Evolutionary conservation across 2,113 vertebrate genomes (phyloP).

Genomic region (Misgurnus mizolepis): DNA sequence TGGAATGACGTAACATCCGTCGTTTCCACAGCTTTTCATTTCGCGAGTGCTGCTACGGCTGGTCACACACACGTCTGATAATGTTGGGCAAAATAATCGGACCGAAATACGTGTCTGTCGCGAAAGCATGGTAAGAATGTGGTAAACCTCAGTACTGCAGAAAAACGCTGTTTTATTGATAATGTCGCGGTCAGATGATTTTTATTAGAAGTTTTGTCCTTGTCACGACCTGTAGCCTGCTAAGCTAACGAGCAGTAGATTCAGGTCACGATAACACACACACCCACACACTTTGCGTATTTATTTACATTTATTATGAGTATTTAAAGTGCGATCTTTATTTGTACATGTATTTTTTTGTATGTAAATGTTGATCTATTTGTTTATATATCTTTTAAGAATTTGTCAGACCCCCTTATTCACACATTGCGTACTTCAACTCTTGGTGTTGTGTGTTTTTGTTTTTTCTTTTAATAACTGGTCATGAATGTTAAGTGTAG

Average conservation of each 20-base stretch:
- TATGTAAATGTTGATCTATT: background rate
- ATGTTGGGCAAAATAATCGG: slow-evolving; percentile 77
- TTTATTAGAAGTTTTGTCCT: slow-evolving; percentile 43
- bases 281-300: background rate
- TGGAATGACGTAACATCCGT: background rate
- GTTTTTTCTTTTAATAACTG: no score
- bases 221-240: slow-evolving; percentile 42
- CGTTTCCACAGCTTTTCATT: background rate
- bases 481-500: no score
- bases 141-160: background rate
- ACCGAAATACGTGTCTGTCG: slow-evolving; percentile 75
- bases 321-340: background rate
- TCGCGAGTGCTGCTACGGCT: background rate
- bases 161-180: background rate
- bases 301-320: background rate
- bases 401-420: no score
- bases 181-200: background rate
- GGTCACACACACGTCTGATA: background rate
- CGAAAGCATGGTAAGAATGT: slow-evolving; percentile 79
- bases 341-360: background rate
- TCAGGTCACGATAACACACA: background rate
- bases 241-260: background rate
- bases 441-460: no score
- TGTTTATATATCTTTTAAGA: background rate
- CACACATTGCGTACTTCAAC: no score